Evolutionary conservation across 2,113 vertebrate species (phyloP), one percentile per base, ranked within the genome.

Genomic region (Ptychochromis oligacanthus): DNA sequence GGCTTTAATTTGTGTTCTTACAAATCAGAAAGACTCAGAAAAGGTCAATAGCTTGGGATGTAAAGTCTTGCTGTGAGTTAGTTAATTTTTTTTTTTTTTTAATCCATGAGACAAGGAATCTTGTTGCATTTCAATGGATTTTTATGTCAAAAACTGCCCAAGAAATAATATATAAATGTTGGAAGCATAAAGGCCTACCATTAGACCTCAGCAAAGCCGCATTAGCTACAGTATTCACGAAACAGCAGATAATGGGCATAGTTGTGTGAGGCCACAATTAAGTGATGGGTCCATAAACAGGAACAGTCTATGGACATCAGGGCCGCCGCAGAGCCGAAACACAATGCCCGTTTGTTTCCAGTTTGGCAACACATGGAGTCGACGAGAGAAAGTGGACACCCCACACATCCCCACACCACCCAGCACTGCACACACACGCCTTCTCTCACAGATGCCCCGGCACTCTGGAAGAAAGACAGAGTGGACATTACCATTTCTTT

Each of bases 311-410:
- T 85, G 26, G 88, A 82, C 87, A 75, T 82, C 87, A 88, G 86
- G 52, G 87, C 85, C 64, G 81, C 34, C 52, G 84, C 67, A 55
- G 49, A 78, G 75, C 84, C 28, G 54, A 1, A 84, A 81, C 79
- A 95, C 94, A 95, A 93, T 85, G 87, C 74, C 34, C 86, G 79
- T 92, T 93, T 95, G 95, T 95, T 92, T 86, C 65, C 87, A 67
- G 75, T 81, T 84, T 91, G 89, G 93, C 89, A 88, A 74, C 82
- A 88, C 82, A 92, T 88, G 78, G 93, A 94, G 86, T 92, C 77
- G 77, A 55, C 0, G 14, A 67, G 88, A 87, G 88, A 93, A 89
- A 93, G 89, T 91, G 88, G 82, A 84, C 85, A 76, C 79, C 9
- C 6, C 46, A 40, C 77, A 56, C 31, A 84, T 74, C 79, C 9